Base-by-base conservation (phyloP, 1,140 invertebrate species). In the Drosophila sturtevanti region DNA sequence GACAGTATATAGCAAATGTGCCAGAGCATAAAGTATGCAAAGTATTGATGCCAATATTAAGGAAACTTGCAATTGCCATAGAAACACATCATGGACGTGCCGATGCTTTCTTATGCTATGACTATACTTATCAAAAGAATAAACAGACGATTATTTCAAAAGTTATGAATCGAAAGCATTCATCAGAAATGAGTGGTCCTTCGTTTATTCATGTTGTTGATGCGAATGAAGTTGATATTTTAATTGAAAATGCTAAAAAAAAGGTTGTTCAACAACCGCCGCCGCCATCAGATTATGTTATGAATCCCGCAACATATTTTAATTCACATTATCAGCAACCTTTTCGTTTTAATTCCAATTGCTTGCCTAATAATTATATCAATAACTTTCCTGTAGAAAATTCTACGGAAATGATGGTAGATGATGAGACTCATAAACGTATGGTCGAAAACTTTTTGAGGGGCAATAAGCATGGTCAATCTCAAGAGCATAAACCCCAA, bases 21-120 rank as follows among this genome's bases (percentile, higher is more conserved):
- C 68, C 77, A 0, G 68, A 75, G 5, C 31, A 74, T 37, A 73
- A 89, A 22, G 55, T 72, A 0, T 73, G 68, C 51, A 89, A 91
- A 64, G 68, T 91, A 58, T 67, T 91, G 69, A 55, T 68, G 0
- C 77, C 69, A 10, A 73, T 91, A 11, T 68, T 91, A 1, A 72
- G 75, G 12, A 90, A 77, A 24, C 56, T 91, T 4, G 80, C 87
- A 2, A 69, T 59, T 21, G 87, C 90, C 4, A 80, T 91, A 68
- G 90, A 91, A 56, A 73, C 73, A 5, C 81, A 91, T 56, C 90
- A 91, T 41, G 90, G 90, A 7, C 76, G 90, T 0, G 77, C 84
- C 54, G 41, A 59, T 4, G 34, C 87, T 0, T 86, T 80, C 34
- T 71, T 72, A 34, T 91, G 90, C 35, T 77, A 81, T 27, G 84